Evolutionary conservation across 2,888 invertebrate species (phyloP), one percentile per base, ranked within the genome.

Genomic region (Drosophila dives): DNA sequence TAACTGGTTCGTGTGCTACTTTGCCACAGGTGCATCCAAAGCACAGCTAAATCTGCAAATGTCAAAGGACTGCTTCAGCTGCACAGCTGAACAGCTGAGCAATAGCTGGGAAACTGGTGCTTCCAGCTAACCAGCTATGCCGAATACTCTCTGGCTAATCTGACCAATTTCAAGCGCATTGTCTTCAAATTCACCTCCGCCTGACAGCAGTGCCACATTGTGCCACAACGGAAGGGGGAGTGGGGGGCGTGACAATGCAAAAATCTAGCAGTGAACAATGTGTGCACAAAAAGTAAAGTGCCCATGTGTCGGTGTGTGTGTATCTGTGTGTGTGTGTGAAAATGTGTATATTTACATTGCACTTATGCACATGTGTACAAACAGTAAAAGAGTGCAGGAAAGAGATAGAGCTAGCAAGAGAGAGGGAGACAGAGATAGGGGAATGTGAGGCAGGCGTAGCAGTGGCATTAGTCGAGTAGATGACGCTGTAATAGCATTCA

Each of bases 91-190:
- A 7, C 48, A 76, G 56, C 56, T 50, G 63, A 54, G 80, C 54
- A 54, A 40, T 48, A 45, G 15, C 40, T 62, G 40, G 45, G 29
- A 10, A 5, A 50, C 34, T 61, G 42, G 54, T 12, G 45, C 32
- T 23, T 15, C 15, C 1, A 26, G 40, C 42, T 69, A 58, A 70
- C 51, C 40, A 78, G 59, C 80, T 34, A 63, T 78, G 72, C 84
- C 86, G 64, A 84, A 83, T 70, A 72, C 60, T 55, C 73, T 51
- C 72, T 12, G 72, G 86, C 88, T 89, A 89, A 86, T 86, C 83
- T 82, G 83, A 82, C 80, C 90, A 89, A 87, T 89, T 89, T 89
- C 75, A 83, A 76, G 90, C 83, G 83, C 75, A 89, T 89, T 89
- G 85, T 89, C 89, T 89, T 87, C 42, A 51, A 51, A 42, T 42